Evolutionary conservation across 2,797 vertebrate species (phyloP).

Genomic region (Carapus acus): DNA sequence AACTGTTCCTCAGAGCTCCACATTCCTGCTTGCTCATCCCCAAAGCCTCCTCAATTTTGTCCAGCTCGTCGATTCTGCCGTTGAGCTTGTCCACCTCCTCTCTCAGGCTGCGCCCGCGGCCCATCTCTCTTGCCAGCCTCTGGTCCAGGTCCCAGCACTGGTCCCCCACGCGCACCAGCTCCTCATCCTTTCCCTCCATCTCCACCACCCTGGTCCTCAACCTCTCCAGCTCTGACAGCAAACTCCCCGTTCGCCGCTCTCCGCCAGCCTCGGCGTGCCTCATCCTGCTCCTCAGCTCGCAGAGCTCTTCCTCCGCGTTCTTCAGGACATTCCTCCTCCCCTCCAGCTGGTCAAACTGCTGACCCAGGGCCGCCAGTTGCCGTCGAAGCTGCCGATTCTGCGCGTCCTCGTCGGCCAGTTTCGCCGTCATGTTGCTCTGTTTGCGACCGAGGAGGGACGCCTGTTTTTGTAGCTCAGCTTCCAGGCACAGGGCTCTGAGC

Average conservation of each 20-base stretch:
- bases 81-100: slow-evolving; percentile 87
- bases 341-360: slow-evolving; percentile 80
- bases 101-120: slow-evolving; percentile 80
- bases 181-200: slow-evolving; percentile 96
- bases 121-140: slow-evolving; percentile 82
- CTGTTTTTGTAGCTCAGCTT: slow-evolving; percentile 69
- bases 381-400: slow-evolving; percentile 79
- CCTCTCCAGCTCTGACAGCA: slow-evolving; percentile 86
- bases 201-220: slow-evolving; percentile 85
- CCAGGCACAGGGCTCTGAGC: slow-evolving; percentile 68
- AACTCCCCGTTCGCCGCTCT: slow-evolving; percentile 31
- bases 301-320: slow-evolving; percentile 81
- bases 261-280: slow-evolving; percentile 71
- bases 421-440: slow-evolving; percentile 78
- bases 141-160: slow-evolving; percentile 86
- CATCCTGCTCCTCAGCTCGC: slow-evolving; percentile 78
- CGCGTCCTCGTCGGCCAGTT: slow-evolving; percentile 78
- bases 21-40: slow-evolving; percentile 91
- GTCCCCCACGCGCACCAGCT: slow-evolving; percentile 89
- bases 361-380: slow-evolving; percentile 76
- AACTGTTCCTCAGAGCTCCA: slow-evolving; percentile 77
- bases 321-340: slow-evolving; percentile 77
- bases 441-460: slow-evolving; percentile 63
- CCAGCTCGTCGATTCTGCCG: slow-evolving; percentile 85
- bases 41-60: slow-evolving; percentile 90